phyloP scores from a whole-genome alignment of 2,888 invertebrate genomes.

The Mythimna ferrago region DNA sequence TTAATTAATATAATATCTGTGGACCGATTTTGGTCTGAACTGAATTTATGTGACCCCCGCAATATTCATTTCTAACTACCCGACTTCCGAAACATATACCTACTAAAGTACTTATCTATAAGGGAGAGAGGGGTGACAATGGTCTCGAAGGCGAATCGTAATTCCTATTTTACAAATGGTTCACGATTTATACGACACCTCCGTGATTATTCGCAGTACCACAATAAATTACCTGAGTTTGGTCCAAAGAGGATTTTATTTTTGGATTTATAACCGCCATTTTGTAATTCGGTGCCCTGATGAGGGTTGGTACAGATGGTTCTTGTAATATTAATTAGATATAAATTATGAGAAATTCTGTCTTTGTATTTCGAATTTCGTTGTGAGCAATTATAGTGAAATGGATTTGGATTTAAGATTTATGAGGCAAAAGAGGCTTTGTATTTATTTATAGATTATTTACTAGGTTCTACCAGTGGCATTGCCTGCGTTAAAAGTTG shows the following conservation, averaged over 20 bases:
- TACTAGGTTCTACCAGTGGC: too few relatives aligned
- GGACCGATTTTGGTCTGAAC: background rate
- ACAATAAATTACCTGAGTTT: constrained; percentile 88
- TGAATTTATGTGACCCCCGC: background rate
- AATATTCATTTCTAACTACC: constrained; percentile 44
- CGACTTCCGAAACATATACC: constrained; percentile 50
- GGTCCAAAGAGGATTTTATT: constrained; percentile 86
- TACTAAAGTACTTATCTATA: constrained; percentile 60
- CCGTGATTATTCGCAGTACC: constrained; percentile 87
- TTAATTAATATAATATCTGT: too few relatives aligned
- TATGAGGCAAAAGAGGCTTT: background rate
- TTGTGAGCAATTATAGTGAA: background rate
- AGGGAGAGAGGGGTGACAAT: constrained; percentile 78
- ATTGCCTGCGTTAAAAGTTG: too few relatives aligned
- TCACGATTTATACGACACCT: constrained; percentile 89
- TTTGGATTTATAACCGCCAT: constrained; percentile 87
- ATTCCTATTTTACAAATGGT: constrained; percentile 90
- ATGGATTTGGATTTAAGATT: constrained; percentile 23
- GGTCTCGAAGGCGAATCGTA: constrained; percentile 80
- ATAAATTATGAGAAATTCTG: constrained; percentile 50
- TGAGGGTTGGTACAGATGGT: constrained; percentile 60
- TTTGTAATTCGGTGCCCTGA: constrained; percentile 76
- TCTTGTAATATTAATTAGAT: constrained; percentile 63
- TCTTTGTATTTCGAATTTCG: constrained; percentile 28
- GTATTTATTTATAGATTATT: background rate